Conservation (phyloP, 2,888 invertebrate species). For the Mamestra brassicae region DNA sequence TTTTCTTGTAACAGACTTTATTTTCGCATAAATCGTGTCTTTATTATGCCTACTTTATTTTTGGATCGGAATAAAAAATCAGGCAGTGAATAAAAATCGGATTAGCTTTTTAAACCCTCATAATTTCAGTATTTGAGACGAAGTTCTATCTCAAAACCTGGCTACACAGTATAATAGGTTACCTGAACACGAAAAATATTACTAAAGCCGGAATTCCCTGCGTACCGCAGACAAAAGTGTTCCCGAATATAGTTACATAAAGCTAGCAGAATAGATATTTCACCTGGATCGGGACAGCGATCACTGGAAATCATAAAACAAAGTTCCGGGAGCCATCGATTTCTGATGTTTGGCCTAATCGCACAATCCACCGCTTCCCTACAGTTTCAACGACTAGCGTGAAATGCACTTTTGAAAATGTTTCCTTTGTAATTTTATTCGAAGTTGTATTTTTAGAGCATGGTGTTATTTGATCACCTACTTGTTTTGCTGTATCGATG, state of each 20-base stretch:
- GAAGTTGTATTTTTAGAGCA: background rate
- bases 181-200: background rate
- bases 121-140: too few relatives aligned
- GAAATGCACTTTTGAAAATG: slow-evolving; percentile 8
- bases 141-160: background rate
- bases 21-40: too few relatives aligned
- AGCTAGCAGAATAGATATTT: slow-evolving; percentile 43
- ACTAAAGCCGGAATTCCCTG: background rate
- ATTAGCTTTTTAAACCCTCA: too few relatives aligned
- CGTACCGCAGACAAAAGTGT: slow-evolving; percentile 8
- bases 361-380: slow-evolving; percentile 9
- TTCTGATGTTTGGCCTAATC: slow-evolving; percentile 43
- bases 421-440: slow-evolving; percentile 3
- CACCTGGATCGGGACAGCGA: slow-evolving; percentile 20
- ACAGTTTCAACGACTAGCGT: slow-evolving; percentile 18
- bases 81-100: too few relatives aligned
- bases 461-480: background rate
- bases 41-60: too few relatives aligned
- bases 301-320: slow-evolving; percentile 52
- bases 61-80: too few relatives aligned
- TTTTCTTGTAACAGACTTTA: too few relatives aligned
- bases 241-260: slow-evolving; percentile 2
- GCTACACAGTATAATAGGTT: background rate
- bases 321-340: slow-evolving; percentile 44
- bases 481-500: background rate